Evolutionary conservation across 2,113 vertebrate genomes (phyloP), one percentile per base, ranked within the genome.

Genomic region (Raja brachyura): DNA sequence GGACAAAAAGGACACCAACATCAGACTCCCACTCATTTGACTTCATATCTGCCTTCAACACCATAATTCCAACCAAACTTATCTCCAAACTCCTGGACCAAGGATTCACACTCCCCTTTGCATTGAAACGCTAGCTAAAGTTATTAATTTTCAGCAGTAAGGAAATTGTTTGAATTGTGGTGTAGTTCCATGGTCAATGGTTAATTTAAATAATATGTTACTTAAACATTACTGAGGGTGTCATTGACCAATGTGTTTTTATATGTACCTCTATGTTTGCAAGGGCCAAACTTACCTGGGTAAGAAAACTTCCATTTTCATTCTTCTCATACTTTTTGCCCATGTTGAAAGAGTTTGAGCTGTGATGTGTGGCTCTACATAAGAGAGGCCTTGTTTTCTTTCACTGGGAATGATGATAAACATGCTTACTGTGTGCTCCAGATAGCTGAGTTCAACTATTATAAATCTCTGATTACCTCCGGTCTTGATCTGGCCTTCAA

Each of bases 291-390:
- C 93, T 96, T 93, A 98, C 98, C 97, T 98, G 25, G 98, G 98
- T 3, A 99, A 95, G 94, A 98, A 97, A 93, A 98, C 93, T 54
- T 98, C 97, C 97, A 98, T 98, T 94, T 97, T 97, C 66, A 93
- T 96, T 94, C 97, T 96, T 70, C 96, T 97, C 79, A 98, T 96
- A 93, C 95, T 96, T 14, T 93, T 94, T 76, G 96, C 95, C 98
- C 98, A 99, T 93, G 95, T 48, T 3, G 94, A 95, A 94, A 98
- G 93, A 90, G 95, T 95, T 88, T 95, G 97, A 28, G 96, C 94
- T 33, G 96, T 97, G 94, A 99, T 96, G 76, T 97, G 96, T 48
- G 95, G 85, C 94, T 98, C 97, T 1, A 97, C 95, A 11, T 94
- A 95, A 73, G 95, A 96, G 93, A 99, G 94, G 4, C 95, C 93